Percentiles rank a stretch among this genome's conserved stretches.
Evolutionary conservation across 1,140 invertebrate genomes (phyloP).

Genomic region (Marisa cornuarietis): DNA sequence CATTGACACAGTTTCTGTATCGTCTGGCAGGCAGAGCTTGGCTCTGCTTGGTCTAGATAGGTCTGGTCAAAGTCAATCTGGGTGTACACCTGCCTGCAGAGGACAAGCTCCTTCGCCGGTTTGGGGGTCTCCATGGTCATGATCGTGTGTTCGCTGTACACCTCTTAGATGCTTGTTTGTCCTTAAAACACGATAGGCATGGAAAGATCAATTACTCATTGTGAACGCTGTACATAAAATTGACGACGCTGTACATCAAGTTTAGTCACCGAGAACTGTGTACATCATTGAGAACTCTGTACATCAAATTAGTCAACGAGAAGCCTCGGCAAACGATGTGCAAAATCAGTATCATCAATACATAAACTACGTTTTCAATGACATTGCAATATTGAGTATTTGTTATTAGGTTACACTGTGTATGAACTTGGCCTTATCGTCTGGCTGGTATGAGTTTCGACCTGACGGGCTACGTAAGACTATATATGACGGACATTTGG

Average conservation of each 20-base stretch:
- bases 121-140: background rate
- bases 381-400: too few relatives aligned
- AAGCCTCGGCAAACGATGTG: too few relatives aligned
- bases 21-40: background rate
- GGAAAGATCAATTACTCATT: background rate
- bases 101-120: background rate
- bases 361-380: too few relatives aligned
- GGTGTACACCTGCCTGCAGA: slow-evolving; percentile 24
- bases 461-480: too few relatives aligned
- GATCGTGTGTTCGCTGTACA: background rate
- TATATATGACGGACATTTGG: too few relatives aligned
- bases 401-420: too few relatives aligned
- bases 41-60: slow-evolving; percentile 13
- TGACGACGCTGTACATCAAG: background rate
- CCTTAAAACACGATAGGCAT: background rate
- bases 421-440: too few relatives aligned
- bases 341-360: too few relatives aligned
- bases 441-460: too few relatives aligned
- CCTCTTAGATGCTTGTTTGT: background rate
- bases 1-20: background rate
- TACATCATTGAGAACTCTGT: too few relatives aligned
- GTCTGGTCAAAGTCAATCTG: slow-evolving; percentile 12
- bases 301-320: too few relatives aligned
- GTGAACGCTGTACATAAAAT: background rate
- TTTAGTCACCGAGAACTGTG: background rate